Base-by-base conservation (phyloP, 1,140 invertebrate genomes). In the Vollenhovia emeryi region DNA sequence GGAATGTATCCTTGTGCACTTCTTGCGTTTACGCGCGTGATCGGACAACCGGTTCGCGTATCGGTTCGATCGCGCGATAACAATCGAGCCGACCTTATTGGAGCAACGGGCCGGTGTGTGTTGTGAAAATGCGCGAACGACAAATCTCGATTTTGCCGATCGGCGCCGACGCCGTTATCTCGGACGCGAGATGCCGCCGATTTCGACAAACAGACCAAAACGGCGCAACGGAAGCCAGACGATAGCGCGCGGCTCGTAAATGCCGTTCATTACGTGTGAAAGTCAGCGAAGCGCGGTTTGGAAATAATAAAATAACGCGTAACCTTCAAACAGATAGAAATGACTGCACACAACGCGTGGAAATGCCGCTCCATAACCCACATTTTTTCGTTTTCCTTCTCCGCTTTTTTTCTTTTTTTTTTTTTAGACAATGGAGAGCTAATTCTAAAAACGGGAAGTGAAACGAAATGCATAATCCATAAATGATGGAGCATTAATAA, bases 401-500 rank as follows among this genome's bases (percentile, higher is more conserved):
- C n/a, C n/a, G n/a, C n/a, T n/a, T 9, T 45, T 45, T 66, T 2
- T 6, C 11, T n/a, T 24, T 13, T 15, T 36, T 43, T 45, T 43
- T 43, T 24, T 45, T 6, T 33, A 43, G 18, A 82, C 52, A 82
- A 82, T 59, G 6, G 50, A 24, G 36, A 30, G 43, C 15, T n/a
- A 24, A 69, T 52, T 71, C 50, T 82, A 71, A 82, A 71, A 71
- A 59, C 66, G n/a, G 50, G 36, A 82, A 82, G 27, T 52, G 27
- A 57, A 71, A 68, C 9, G 13, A 48, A 36, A 24, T 13, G 55
- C 21, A 52, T 48, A 50, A 79, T 79, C 27, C 11, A 66, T 69
- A 68, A 27, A 82, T 82, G 69, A 73, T 45, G 27, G 36, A 43
- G 48, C 30, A 55, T 82, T 82, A 71, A 82, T 82, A 73, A 73